These are phyloP conservation scores for Bilobella aurantiaca DNA, from an alignment of 1,140 invertebrate genomes.

Conservation along the genomic window DNA sequence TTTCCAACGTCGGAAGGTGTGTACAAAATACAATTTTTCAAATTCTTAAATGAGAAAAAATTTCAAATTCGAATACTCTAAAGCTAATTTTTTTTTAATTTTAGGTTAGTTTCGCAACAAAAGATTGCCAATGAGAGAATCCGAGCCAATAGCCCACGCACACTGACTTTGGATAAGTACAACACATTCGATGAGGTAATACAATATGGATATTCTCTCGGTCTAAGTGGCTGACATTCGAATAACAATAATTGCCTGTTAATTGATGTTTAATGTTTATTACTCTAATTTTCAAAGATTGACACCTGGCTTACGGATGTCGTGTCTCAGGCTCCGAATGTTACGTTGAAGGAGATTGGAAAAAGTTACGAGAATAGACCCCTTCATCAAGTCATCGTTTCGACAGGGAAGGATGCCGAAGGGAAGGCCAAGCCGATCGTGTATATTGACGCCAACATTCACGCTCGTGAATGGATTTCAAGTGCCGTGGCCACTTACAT, in stretches of 20 bases:
- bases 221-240: neutral
- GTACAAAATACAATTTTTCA: too few relatives aligned
- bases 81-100: too few relatives aligned
- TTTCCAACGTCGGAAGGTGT: neutral
- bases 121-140: too few relatives aligned
- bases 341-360: neutral
- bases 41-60: too few relatives aligned
- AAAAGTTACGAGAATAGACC: neutral
- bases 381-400: neutral
- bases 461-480: conserved; percentile 5
- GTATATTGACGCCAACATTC: neutral
- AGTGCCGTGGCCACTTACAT: conserved; percentile 3
- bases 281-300: neutral
- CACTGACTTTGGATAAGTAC: too few relatives aligned
- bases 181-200: too few relatives aligned
- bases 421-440: neutral
- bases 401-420: neutral
- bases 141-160: too few relatives aligned
- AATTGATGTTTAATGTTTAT: neutral
- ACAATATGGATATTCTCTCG: too few relatives aligned
- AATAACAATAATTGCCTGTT: neutral
- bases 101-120: too few relatives aligned
- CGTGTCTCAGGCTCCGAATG: neutral
- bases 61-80: too few relatives aligned
- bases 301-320: neutral